Evolutionary conservation across 1,140 invertebrate genomes (phyloP).

Genomic region (Drosophila arawakana): DNA sequence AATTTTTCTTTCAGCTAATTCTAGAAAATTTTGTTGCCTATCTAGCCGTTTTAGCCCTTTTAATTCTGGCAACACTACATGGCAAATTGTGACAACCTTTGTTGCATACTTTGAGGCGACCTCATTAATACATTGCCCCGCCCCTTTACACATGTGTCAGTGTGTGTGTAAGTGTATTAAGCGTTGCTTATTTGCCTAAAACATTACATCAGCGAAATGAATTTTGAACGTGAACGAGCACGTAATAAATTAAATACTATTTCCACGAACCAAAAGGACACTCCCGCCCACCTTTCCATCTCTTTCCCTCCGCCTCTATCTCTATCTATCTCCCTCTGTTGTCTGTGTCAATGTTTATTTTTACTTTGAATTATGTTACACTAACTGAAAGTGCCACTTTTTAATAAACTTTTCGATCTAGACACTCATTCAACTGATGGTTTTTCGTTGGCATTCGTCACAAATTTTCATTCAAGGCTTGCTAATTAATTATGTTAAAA

Average conservation of each 20-base stretch:
- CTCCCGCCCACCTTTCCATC: slow-evolving; percentile 7
- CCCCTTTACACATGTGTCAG: neutral
- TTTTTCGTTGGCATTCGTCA: slow-evolving; percentile 3
- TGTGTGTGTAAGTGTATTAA: slow-evolving; percentile 29
- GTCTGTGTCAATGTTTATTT: slow-evolving; percentile 75
- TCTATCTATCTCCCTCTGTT: slow-evolving; percentile 4
- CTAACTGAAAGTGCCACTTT: slow-evolving; percentile 1
- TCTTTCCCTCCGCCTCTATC: slow-evolving; percentile 4
- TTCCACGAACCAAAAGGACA: slow-evolving; percentile 56
- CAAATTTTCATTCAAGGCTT: neutral
- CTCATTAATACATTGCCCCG: slow-evolving; percentile 56
- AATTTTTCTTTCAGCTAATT: too few species aligned
- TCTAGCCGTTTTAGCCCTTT: too few species aligned
- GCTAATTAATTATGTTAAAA: slow-evolving; percentile 26
- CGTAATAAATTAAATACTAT: slow-evolving; percentile 78
- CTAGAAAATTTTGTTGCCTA: too few species aligned
- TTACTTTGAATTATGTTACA: slow-evolving; percentile 79
- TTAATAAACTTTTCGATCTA: neutral
- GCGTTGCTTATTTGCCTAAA: slow-evolving; percentile 75
- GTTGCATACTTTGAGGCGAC: slow-evolving; percentile 75
- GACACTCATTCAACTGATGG: slow-evolving; percentile 15
- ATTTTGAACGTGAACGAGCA: slow-evolving; percentile 65
- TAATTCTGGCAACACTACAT: neutral
- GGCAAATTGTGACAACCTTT: slow-evolving; percentile 40
- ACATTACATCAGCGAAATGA: slow-evolving; percentile 80